Evolutionary conservation across 2,113 vertebrate genomes (phyloP).

Genomic region (Cephalopholis sonnerati): DNA sequence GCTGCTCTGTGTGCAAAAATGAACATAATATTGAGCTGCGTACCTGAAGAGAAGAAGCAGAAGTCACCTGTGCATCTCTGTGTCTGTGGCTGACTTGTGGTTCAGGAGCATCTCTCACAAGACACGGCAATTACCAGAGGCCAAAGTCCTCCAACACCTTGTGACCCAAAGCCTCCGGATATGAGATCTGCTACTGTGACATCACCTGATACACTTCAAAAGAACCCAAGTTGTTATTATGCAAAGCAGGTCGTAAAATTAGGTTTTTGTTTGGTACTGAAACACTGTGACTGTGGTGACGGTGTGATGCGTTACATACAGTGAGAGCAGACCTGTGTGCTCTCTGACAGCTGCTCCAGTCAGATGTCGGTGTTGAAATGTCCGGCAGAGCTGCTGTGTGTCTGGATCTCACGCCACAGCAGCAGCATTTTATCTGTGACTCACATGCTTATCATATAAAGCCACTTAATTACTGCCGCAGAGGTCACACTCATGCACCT

Average conservation of each 20-base stretch:
- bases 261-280: background rate
- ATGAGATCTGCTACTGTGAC: conserved; percentile 11
- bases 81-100: conserved; percentile 36
- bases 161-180: conserved; percentile 66
- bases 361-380: conserved; percentile 55
- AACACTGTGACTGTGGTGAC: conserved; percentile 15
- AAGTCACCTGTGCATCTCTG: conserved; percentile 56
- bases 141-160: conserved; percentile 81
- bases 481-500: conserved; percentile 5
- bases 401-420: conserved; percentile 40
- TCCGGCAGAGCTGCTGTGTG: conserved; percentile 42
- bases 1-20: background rate
- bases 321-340: conserved; percentile 29
- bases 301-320: conserved; percentile 22
- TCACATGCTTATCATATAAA: conserved; percentile 19
- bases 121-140: conserved; percentile 64
- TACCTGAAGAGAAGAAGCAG: conserved; percentile 69
- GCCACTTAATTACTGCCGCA: conserved; percentile 9
- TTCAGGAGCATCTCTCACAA: conserved; percentile 67
- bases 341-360: conserved; percentile 59
- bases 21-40: conserved; percentile 4
- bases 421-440: conserved; percentile 44
- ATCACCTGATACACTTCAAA: conserved; percentile 27
- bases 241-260: background rate
- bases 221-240: background rate